Base-by-base conservation (phyloP, 2,888 invertebrate species). In the Eupelmus urozonus region DNA sequence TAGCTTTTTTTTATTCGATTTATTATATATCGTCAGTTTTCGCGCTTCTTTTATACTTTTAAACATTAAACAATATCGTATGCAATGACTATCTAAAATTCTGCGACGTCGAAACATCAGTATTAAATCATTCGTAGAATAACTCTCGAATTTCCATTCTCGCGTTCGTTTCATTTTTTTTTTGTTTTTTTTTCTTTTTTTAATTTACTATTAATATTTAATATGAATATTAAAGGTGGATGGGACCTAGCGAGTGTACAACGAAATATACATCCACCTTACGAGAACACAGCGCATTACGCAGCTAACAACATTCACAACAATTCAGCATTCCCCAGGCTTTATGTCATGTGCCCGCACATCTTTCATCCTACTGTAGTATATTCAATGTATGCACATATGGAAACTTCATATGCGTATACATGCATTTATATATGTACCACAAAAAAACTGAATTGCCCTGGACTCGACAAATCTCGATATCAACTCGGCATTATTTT, bases 221-320 rank as follows among this genome's bases (percentile, higher is more conserved):
- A 55, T 67, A 77, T 67, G 63, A 65, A 59, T 70, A 53, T 51
- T 60, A 53, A 70, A 77, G 71, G 75, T 77, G 80, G 75, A 80
- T 75, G 62, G 62, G 62, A 77, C 74, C 71, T 80, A 77, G 55
- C 70, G 71, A 80, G 72, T 69, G 57, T 74, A 75, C 62, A 77
- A 77, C 66, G 62, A 75, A 70, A 80, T 59, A 73, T 66, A 55
- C 66, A 80, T 74, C 71, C 80, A 77, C 71, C 77, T 67, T 79
- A 57, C 73, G 73, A 69, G 70, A 81, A 75, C 59, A 67, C 75
- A 81, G 80, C 80, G 80, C 80, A 81, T 83, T 84, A 85, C 82
- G 84, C 84, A 86, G 83, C 83, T 84, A 87, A 85, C 81, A 85
- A 84, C 82, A 85, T 83, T 81, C 83, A 84, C 84, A 81, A 85